phyloP scores from a whole-genome alignment of 2,888 invertebrate species.

The Agrotis ipsilon region DNA sequence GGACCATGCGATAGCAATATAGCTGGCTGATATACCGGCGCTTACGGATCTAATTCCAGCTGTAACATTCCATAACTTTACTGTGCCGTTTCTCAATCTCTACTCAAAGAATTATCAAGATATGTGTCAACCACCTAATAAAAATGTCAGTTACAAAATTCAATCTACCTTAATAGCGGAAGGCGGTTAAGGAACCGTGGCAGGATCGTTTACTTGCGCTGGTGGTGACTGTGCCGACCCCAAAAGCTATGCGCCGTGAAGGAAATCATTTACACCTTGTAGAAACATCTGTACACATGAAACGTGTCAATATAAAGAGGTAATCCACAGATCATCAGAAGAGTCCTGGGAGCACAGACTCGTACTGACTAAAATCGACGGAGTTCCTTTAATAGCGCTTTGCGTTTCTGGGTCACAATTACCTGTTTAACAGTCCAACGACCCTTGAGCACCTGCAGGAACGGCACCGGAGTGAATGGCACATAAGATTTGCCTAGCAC shows the following conservation, averaged over 20 bases:
- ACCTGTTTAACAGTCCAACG: too few species aligned
- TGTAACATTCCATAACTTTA: too few species aligned
- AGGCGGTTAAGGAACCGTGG: slow-evolving; percentile 13
- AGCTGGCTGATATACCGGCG: neutral
- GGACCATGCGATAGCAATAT: neutral
- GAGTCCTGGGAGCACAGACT: too few species aligned
- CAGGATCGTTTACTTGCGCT: slow-evolving; percentile 25
- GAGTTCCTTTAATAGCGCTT: too few species aligned
- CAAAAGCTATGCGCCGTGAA: slow-evolving; percentile 42
- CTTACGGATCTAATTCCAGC: neutral
- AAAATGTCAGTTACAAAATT: slow-evolving; percentile 28
- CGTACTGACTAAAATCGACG: too few species aligned
- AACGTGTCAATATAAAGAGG: neutral
- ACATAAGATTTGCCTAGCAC: too few species aligned
- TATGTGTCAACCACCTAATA: slow-evolving; percentile 22
- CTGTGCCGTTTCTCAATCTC: neutral
- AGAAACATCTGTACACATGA: slow-evolving; percentile 5
- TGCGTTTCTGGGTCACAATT: too few species aligned
- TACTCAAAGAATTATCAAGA: neutral
- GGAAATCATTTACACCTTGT: slow-evolving; percentile 31
- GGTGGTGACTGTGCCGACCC: slow-evolving; percentile 27
- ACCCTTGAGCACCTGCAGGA: too few species aligned
- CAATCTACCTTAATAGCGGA: slow-evolving; percentile 35
- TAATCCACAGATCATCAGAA: too few species aligned
- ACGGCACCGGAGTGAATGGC: too few species aligned